Percentiles rank a stretch among this genome's conserved stretches.
Conservation (phyloP, 1,140 invertebrate species). For the Trichomalopsis sarcophagae region DNA sequence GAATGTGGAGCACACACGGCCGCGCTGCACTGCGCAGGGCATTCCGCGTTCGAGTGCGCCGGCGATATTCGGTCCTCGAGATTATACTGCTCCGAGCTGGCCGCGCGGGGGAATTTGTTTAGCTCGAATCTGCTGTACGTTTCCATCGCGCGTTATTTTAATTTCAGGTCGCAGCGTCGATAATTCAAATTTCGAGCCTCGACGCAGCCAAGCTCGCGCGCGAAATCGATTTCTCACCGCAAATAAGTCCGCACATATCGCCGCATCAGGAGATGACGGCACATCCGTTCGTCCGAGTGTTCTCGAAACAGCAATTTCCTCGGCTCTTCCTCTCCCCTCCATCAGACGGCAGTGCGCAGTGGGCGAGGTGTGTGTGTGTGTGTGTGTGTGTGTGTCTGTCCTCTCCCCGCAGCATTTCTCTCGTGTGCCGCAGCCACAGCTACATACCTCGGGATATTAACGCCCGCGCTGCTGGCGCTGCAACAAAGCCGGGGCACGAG, state of each 20-base stretch:
- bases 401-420: neutral
- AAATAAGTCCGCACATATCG: neutral
- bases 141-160: too few relatives aligned
- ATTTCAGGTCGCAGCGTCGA: too few relatives aligned
- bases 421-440: neutral
- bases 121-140: too few relatives aligned
- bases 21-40: neutral
- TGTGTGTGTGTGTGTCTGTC: neutral
- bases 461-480: conserved; percentile 9
- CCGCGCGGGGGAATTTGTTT: too few relatives aligned
- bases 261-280: neutral
- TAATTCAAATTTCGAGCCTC: too few relatives aligned
- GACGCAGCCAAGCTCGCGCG: too few relatives aligned
- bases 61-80: too few relatives aligned
- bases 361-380: neutral
- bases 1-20: too few relatives aligned
- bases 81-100: neutral
- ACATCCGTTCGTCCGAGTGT: conserved; percentile 30
- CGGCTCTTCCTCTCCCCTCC: conserved; percentile 24
- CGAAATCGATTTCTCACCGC: too few relatives aligned
- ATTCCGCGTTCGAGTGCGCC: neutral
- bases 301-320: conserved; percentile 45
- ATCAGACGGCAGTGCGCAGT: neutral
- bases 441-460: conserved; percentile 50
- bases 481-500: conserved; percentile 28